Evolutionary conservation across 2,888 invertebrate genomes (phyloP).

Genomic region (Frankliniella fusca): DNA sequence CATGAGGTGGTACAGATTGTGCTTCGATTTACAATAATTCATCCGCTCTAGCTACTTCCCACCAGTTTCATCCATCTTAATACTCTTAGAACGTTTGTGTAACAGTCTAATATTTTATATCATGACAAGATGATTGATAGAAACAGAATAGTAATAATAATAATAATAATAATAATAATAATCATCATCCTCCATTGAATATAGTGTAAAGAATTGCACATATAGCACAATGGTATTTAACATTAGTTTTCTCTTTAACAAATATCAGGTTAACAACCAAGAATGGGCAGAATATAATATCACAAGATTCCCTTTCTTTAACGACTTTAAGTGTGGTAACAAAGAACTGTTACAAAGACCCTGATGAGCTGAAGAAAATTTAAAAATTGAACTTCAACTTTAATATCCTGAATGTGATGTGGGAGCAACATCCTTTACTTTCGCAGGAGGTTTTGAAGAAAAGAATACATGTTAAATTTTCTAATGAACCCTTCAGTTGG

Average conservation of each 20-base stretch:
- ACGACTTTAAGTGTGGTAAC: slow-evolving; percentile 34
- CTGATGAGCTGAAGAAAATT: not conserved
- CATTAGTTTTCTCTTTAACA: slow-evolving; percentile 32
- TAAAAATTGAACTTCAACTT: not conserved
- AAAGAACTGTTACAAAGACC: slow-evolving; percentile 11
- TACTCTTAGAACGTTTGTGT: not conserved
- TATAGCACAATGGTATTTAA: not conserved
- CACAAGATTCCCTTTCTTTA: slow-evolving; percentile 37
- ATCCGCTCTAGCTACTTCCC: not conserved
- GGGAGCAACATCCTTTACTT: not conserved
- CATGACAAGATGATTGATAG: not conserved
- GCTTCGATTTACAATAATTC: not conserved
- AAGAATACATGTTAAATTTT: no score
- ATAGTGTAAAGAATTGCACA: not conserved
- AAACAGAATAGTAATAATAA: not conserved
- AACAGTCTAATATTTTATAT: slow-evolving; percentile 13
- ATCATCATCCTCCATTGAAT: not conserved
- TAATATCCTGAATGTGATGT: not conserved
- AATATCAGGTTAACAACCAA: slow-evolving; percentile 38
- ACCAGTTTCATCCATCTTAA: not conserved
- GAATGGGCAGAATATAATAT: slow-evolving; percentile 39
- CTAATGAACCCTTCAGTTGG: no score
- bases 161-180: not conserved
- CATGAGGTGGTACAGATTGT: slow-evolving; percentile 6
- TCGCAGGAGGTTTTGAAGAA: not conserved